Evolutionary conservation across 2,797 vertebrate genomes (phyloP), one percentile per base, ranked within the genome.

Genomic region (Glyptemys insculpta): DNA sequence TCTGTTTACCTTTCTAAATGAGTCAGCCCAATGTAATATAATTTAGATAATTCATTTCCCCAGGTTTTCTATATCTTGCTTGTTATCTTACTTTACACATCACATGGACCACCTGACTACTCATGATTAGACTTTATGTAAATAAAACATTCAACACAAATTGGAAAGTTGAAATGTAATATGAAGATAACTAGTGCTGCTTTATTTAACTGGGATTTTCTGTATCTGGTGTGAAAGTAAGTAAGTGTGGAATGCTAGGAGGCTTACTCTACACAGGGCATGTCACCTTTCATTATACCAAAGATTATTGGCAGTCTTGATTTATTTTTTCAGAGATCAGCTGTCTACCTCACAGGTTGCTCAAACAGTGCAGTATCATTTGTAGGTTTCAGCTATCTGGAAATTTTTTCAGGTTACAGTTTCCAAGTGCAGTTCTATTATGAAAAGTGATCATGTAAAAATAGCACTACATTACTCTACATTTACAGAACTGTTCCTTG

Each of bases 241-340:
- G 79, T 34, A 3, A 34, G 34, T 80, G 15, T 85, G 49, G 92
- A 85, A 44, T 81, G 27, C 34, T 62, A 79, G 52, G 85, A 54
- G 68, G 44, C n/a, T 86, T 85, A n/a, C 65, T 81, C 37, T 88
- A 82, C 85, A 68, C 72, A 87, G 91, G 86, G 91, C 3, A 25
- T 54, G 27, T 82, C 19, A 72, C 37, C n/a, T 72, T 74, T 87
- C 87, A 68, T 91, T 92, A 57, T 85, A 37, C 80, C 84, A 57
- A 90, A 19, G 81, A 62, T 83, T 68, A 37, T 21, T 86, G 90
- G 81, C 84, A 81, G 82, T 6, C 88, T 81, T 11, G 49, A 53
- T 74, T 96, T 91, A 90, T 95, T 92, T 95, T 34, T 91, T 92
- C 92, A 16, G 93, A 89, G 89, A 90, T 54, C 68, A 74, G 16